Evolutionary conservation across 1,140 invertebrate species (phyloP), one percentile per base, ranked within the genome.

Genomic region (Andricus grossulariae): DNA sequence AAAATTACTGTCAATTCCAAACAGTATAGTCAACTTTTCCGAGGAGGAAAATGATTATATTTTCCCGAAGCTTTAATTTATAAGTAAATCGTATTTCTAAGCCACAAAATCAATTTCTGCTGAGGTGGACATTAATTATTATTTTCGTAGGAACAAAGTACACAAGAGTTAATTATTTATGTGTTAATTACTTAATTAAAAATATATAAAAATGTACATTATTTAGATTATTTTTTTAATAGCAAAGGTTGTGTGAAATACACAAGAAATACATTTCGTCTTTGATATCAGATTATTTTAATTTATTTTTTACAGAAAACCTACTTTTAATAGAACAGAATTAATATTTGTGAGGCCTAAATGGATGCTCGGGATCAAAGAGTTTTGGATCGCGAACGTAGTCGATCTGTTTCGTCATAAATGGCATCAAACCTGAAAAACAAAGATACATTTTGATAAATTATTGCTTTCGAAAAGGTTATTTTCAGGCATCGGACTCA

Each of bases 301-400:
- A 49, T 39, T 73, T 52, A 54, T 55, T 54, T 39, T 71, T 60
- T 51, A 55, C 51, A 52, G 13, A 11, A 73, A 52, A 45, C 25
- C 55, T 51, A 19, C 15, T 51, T 49, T 66, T n/a, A 16, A 50
- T 75, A 66, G 11, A 32, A 70, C 10, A 50, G 50, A 71, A 77
- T 88, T 94, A 96, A 91, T 95, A 96, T 89, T 93, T 93, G 89
- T 98, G 96, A 10, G 95, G 95, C 84, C 95, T 92, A 18, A 96
- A 89, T 4, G 97, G 96, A 77, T 93, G 94, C 81, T 97, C 95
- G 0, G 95, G 95, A 89, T 98, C 95, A 90, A 96, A 97, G 10
- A 98, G 87, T 86, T 95, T 95, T 16, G 97, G 97, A 92, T 98
- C 97, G 76, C 95, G 93, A 1, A 96, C 84, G 85, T 95, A 98